A percentile compares a stretch with the other conserved stretches of the same genome.
These are phyloP conservation scores for Gallinago stenura DNA, from an alignment of 2,797 vertebrate genomes.

Conservation along the genomic window DNA sequence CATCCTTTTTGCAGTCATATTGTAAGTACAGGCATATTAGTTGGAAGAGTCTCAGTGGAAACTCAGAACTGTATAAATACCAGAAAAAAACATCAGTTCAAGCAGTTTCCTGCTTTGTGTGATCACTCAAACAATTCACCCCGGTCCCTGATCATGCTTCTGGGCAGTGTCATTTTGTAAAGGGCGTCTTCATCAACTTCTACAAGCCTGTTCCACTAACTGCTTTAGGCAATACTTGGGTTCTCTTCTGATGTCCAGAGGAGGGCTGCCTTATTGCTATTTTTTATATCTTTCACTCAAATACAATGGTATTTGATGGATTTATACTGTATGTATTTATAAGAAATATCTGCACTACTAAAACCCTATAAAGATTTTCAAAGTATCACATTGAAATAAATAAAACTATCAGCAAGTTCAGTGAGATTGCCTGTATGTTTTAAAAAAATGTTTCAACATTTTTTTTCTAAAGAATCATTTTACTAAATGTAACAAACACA, in stretches of 20 bases:
- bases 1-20: background rate
- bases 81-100: background rate
- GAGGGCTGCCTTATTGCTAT: background rate
- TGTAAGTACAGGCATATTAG: accelerated
- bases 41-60: background rate
- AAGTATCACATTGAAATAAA: constrained; percentile 7
- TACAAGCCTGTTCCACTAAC: background rate
- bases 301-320: background rate
- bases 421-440: background rate
- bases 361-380: background rate
- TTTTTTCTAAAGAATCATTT: background rate
- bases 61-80: background rate
- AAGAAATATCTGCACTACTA: background rate
- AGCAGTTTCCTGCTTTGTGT: background rate
- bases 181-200: background rate
- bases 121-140: background rate
- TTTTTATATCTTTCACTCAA: background rate
- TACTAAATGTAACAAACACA: background rate
- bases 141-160: background rate
- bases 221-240: background rate
- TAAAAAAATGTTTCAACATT: background rate
- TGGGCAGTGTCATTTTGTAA: background rate
- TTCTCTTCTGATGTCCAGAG: background rate
- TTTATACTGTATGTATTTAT: background rate
- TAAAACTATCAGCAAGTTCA: background rate